phyloP scores from a whole-genome alignment of 2,113 vertebrate genomes.

The Monopterus albus region DNA sequence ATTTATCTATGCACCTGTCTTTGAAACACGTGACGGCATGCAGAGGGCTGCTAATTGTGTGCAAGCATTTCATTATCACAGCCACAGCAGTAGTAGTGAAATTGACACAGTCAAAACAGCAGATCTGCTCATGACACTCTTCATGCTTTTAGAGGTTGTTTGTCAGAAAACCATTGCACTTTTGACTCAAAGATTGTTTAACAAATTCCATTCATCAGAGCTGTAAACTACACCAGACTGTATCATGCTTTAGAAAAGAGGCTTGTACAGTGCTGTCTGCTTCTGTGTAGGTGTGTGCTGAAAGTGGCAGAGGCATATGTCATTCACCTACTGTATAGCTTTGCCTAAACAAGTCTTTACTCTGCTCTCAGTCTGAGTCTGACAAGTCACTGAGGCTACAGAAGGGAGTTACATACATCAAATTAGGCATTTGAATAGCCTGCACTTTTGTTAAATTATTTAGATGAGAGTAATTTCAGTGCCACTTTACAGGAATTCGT shows the following conservation, averaged over 20 bases:
- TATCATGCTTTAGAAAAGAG: slow-evolving; percentile 3
- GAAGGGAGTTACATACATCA: neutral
- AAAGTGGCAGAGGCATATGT: neutral
- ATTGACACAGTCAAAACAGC: neutral
- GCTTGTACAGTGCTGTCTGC: neutral
- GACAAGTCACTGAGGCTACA: neutral
- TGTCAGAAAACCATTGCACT: neutral
- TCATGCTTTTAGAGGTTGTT: slow-evolving; percentile 17
- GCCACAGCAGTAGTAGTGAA: neutral
- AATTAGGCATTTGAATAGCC: neutral
- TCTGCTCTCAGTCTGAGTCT: slow-evolving; percentile 21
- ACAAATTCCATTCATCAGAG: slow-evolving; percentile 48
- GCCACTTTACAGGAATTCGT: slow-evolving; percentile 5
- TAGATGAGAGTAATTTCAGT: neutral
- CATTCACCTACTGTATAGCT: neutral
- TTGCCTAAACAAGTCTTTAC: slow-evolving; percentile 20
- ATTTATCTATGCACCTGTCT: slow-evolving; percentile 31
- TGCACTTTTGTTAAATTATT: neutral
- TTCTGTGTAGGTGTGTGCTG: slow-evolving; percentile 1
- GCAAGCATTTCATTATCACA: slow-evolving; percentile 22
- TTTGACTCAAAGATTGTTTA: slow-evolving; percentile 13
- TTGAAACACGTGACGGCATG: slow-evolving; percentile 25
- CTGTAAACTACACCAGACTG: neutral
- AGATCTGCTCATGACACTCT: neutral
- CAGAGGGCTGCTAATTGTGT: slow-evolving; percentile 10